Evolutionary conservation across 1,140 invertebrate genomes (phyloP).

Genomic region (Varroa destructor): DNA sequence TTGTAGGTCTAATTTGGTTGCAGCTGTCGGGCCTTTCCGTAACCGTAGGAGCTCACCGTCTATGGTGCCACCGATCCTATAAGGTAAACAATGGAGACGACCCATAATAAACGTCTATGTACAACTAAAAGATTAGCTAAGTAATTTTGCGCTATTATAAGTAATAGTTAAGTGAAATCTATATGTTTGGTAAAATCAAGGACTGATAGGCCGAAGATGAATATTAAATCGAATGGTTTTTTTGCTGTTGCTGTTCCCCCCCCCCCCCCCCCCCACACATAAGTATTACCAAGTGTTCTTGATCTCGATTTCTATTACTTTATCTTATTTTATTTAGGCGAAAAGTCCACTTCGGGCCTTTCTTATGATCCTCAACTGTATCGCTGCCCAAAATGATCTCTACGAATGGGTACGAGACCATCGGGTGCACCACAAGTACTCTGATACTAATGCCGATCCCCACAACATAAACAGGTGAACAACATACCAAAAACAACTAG

Average conservation of each 20-base stretch:
- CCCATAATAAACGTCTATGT: no score
- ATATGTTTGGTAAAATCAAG: no score
- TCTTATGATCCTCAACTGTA: constrained; percentile 51
- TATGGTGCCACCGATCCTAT: constrained; percentile 32
- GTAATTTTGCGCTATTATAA: no score
- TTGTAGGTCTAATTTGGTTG: constrained; percentile 6
- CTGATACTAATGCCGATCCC: constrained; percentile 35
- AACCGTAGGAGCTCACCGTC: constrained; percentile 30
- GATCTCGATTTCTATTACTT: no score
- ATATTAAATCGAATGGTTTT: no score
- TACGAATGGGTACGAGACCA: constrained; percentile 35
- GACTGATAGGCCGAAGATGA: no score
- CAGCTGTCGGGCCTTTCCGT: constrained; percentile 29
- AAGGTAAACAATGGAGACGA: constrained; percentile 1
- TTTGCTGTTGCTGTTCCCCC: no score
- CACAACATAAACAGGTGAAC: constrained; percentile 34
- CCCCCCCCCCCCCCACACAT: no score
- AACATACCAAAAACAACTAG: not conserved
- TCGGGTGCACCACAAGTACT: constrained; percentile 35
- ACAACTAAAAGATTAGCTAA: no score
- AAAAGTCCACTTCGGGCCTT: constrained; percentile 43
- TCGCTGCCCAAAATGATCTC: constrained; percentile 30
- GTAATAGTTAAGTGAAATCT: no score
- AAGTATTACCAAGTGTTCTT: no score
- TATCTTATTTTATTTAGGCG: constrained; percentile 38